Base-by-base conservation (phyloP, 2,888 invertebrate genomes). In the Phalera bucephala region DNA sequence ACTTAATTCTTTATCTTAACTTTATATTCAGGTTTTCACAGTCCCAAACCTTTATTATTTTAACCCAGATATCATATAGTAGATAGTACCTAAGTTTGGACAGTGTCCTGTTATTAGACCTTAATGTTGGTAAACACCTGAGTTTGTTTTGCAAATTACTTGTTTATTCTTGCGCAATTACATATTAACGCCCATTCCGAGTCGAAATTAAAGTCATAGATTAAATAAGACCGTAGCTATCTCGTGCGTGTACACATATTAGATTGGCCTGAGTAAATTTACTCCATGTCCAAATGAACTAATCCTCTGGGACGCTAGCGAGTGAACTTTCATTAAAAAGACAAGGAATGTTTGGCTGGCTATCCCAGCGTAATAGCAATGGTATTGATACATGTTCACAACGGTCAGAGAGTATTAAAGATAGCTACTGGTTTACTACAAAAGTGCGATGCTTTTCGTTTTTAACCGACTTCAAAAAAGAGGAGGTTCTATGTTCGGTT, bases 211-310 rank as follows among this genome's bases (percentile, higher is more conserved):
- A 76, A 76, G 66, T 60, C 58, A 67, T 76, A 78, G 67, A 75
- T 78, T 76, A 76, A 67, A 66, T 60, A 62, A 64, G 64, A 64
- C 57, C 54, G 57, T 52, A 53, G 62, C 70, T 69, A 71, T 71
- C 61, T 69, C 59, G 64, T 69, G 57, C 64, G 65, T 67, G 55
- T 59, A 53, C 44, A 64, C 53, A 65, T 65, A 80, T 80, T 77
- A 82, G 74, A 82, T 81, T 82, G 80, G 72, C 65, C 66, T 67
- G 76, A 76, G 82, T 80, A 83, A 82, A 85, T 80, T 81, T 78
- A 65, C 73, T 70, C 72, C 64, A 67, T 72, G 80, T 73, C 78
- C 74, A 76, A 83, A 83, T 81, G 73, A 77, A 79, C 70, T 68
- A 72, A 70, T 75, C 77, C 74, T 68, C 54, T 44, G 75, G 71